These are phyloP conservation scores for Leptinotarsa undecemlineata DNA, from an alignment of 1,140 invertebrate species.

Conservation along the genomic window DNA sequence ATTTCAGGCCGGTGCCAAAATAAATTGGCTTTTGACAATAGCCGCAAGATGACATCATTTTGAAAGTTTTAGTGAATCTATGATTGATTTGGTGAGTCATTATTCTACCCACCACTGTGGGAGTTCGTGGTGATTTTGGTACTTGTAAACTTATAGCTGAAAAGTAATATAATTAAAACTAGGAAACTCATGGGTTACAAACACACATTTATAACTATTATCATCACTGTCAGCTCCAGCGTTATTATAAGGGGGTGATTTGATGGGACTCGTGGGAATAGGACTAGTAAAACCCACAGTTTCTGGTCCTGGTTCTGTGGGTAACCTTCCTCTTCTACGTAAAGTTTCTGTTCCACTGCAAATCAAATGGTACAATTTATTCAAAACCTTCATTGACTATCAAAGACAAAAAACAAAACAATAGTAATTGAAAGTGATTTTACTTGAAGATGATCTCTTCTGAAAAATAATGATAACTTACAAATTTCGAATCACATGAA, in stretches of 20 bases:
- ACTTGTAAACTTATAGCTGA: slow-evolving; percentile 48
- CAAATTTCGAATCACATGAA: too few species aligned
- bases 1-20: slow-evolving; percentile 81
- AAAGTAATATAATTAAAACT: background rate
- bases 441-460: too few species aligned
- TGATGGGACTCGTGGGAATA: slow-evolving; percentile 66
- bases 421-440: background rate
- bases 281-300: slow-evolving; percentile 59
- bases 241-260: slow-evolving; percentile 65
- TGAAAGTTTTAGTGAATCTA: slow-evolving; percentile 86
- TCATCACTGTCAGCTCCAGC: slow-evolving; percentile 64
- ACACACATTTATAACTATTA: slow-evolving; percentile 59
- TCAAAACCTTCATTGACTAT: background rate
- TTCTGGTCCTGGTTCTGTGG: slow-evolving; percentile 70
- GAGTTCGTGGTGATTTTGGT: slow-evolving; percentile 65
- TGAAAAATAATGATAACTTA: too few species aligned
- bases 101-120: slow-evolving; percentile 68
- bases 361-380: slow-evolving; percentile 24
- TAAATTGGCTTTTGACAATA: slow-evolving; percentile 91
- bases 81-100: slow-evolving; percentile 93
- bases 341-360: slow-evolving; percentile 36
- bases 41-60: slow-evolving; percentile 87
- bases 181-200: background rate
- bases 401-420: background rate
- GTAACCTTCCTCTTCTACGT: slow-evolving; percentile 64